Conservation (phyloP, 2,888 invertebrate genomes). For the Lypha dubia region DNA sequence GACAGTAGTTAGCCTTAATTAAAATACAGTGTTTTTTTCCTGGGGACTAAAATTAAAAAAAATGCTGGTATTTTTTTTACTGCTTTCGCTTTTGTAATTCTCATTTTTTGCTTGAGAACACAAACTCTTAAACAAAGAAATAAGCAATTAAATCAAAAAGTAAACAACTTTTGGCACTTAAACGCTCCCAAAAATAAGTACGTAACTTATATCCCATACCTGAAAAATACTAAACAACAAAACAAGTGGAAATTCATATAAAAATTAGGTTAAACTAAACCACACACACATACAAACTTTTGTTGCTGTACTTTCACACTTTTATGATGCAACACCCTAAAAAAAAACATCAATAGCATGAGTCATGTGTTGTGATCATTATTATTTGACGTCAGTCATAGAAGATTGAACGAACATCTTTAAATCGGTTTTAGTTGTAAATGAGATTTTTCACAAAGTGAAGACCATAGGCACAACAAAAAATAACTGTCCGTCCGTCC, state of each 20-base stretch:
- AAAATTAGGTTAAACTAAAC: conserved; percentile 54
- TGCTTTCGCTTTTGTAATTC: too few species aligned
- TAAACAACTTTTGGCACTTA: too few species aligned
- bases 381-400: conserved; percentile 49
- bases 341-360: conserved; percentile 47
- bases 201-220: not conserved
- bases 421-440: conserved; percentile 1
- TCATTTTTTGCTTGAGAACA: too few species aligned
- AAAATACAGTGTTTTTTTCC: too few species aligned
- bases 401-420: conserved; percentile 61
- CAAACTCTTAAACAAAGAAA: too few species aligned
- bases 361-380: conserved; percentile 53
- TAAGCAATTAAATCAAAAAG: too few species aligned
- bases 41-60: too few species aligned
- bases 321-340: conserved; percentile 7
- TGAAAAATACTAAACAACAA: not conserved
- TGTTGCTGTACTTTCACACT: not conserved
- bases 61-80: too few species aligned
- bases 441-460: not conserved
- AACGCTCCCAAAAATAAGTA: too few species aligned
- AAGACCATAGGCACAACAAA: not conserved
- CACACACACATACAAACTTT: not conserved
- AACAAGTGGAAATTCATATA: not conserved
- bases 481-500: not conserved
- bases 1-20: too few species aligned